These are phyloP conservation scores for Euplexia lucipara DNA, from an alignment of 2,888 invertebrate species.

Conservation along the genomic window DNA sequence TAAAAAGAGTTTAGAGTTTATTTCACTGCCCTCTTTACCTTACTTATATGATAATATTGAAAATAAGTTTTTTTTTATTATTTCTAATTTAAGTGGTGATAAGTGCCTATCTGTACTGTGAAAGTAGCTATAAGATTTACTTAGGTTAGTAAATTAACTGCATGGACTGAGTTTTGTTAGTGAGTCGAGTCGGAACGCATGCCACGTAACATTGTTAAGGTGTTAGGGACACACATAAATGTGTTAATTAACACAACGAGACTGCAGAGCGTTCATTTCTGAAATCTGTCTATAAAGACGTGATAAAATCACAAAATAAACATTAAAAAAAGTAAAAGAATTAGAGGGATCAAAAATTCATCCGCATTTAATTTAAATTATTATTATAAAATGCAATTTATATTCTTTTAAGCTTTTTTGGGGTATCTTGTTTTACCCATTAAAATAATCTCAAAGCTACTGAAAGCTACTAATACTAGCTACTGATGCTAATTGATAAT, in stretches of 20 bases:
- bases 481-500: not conserved
- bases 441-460: too few species aligned
- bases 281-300: too few species aligned
- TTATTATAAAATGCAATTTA: too few species aligned
- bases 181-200: not conserved
- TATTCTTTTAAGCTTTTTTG: too few species aligned
- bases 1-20: not conserved
- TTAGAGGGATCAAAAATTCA: too few species aligned
- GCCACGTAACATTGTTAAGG: slow-evolving; percentile 5
- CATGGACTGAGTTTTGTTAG: slow-evolving; percentile 10
- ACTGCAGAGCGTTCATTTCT: not conserved
- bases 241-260: slow-evolving; percentile 8
- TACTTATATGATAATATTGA: not conserved
- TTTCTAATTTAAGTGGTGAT: not conserved
- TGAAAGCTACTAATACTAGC: too few species aligned
- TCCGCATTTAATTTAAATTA: too few species aligned
- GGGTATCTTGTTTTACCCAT: too few species aligned
- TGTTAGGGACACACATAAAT: not conserved
- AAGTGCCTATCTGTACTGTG: not conserved
- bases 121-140: not conserved
- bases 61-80: not conserved
- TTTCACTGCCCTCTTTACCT: not conserved
- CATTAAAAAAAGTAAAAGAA: too few species aligned
- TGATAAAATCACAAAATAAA: too few species aligned
- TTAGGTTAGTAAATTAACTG: not conserved